phyloP scores from a whole-genome alignment of 2,797 vertebrate genomes.

The Malacoraja senta region DNA sequence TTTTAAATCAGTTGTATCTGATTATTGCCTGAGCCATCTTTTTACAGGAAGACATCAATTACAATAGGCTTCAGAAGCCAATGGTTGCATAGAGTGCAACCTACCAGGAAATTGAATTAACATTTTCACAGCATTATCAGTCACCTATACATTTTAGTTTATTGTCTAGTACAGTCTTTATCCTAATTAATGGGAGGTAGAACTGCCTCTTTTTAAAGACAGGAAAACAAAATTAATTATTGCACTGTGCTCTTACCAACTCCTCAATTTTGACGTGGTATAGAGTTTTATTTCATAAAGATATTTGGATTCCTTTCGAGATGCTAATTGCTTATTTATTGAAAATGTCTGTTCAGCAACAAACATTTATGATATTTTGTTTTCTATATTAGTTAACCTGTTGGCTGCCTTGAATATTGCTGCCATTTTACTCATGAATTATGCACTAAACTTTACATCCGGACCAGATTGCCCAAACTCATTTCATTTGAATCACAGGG shows the following conservation, averaged over 20 bases:
- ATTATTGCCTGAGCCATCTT: background rate
- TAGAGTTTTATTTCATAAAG: background rate
- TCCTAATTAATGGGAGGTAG: background rate
- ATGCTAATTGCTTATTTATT: background rate
- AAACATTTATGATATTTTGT: background rate
- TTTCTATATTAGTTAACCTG: background rate
- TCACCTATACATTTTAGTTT: background rate
- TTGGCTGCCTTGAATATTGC: background rate
- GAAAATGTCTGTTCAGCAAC: background rate
- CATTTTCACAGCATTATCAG: background rate
- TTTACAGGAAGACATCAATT: background rate
- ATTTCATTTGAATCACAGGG: background rate
- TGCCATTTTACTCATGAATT: background rate
- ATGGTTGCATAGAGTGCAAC: background rate
- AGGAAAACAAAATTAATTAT: background rate
- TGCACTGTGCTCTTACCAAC: background rate
- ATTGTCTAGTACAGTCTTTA: background rate
- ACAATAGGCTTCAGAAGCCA: background rate
- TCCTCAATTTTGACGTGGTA: too few species aligned
- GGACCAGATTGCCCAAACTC: background rate
- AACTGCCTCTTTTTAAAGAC: background rate
- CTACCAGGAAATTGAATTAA: background rate
- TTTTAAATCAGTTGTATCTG: background rate
- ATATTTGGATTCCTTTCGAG: background rate
- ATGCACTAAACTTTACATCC: background rate